phyloP scores from a whole-genome alignment of 2,113 vertebrate genomes.

The Antennarius striatus region DNA sequence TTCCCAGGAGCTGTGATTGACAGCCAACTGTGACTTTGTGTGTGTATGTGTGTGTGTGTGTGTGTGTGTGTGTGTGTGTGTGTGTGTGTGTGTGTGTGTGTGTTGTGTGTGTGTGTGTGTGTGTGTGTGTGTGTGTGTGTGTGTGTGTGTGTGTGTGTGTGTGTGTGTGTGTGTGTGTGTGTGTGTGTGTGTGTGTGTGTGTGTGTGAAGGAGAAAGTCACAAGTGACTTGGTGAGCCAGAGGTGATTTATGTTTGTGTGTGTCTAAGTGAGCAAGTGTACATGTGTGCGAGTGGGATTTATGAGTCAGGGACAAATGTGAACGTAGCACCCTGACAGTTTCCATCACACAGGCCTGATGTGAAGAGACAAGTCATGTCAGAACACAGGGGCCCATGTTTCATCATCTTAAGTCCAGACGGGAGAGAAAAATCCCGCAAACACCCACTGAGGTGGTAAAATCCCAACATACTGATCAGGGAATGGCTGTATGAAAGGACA shows the following conservation, averaged over 20 bases:
- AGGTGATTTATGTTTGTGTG: conserved; percentile 20
- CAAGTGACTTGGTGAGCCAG: conserved; percentile 43
- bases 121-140: conserved; percentile 12
- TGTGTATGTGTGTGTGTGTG: too few species aligned
- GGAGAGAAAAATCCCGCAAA: conserved; percentile 28
- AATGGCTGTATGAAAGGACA: too few species aligned
- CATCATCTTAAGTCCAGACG: conserved; percentile 48
- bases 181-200: conserved; percentile 4
- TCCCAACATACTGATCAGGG: not conserved
- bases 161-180: too few species aligned
- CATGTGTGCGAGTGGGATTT: conserved; percentile 35
- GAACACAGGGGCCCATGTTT: conserved; percentile 53
- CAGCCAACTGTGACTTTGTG: conserved; percentile 13
- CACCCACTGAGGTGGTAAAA: not conserved
- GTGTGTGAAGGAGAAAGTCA: conserved; percentile 22
- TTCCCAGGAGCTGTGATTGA: conserved; percentile 45
- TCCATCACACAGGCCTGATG: conserved; percentile 67
- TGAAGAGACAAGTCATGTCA: conserved; percentile 68
- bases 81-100: too few species aligned
- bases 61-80: conserved; percentile 18
- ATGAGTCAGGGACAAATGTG: conserved; percentile 61
- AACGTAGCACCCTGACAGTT: conserved; percentile 55
- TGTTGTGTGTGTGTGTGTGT: not conserved
- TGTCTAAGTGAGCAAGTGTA: not conserved
- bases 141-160: not conserved